phyloP scores from a whole-genome alignment of 1,140 invertebrate genomes.

The Bactericera cockerelli region DNA sequence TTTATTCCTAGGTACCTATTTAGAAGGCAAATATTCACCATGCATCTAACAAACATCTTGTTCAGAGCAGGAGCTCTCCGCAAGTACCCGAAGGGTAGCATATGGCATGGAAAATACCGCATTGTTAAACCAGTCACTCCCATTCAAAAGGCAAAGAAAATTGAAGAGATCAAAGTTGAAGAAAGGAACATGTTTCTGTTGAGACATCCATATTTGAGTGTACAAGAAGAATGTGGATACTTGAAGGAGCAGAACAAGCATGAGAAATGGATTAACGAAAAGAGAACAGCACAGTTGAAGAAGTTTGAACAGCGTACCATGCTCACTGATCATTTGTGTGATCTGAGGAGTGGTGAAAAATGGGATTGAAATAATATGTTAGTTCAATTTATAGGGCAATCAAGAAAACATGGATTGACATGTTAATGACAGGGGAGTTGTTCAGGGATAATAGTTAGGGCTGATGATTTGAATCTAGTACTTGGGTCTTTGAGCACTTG shows the following conservation, averaged over 20 bases:
- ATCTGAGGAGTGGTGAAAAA: background rate
- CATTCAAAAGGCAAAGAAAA: background rate
- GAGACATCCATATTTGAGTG: background rate
- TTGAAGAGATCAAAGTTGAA: background rate
- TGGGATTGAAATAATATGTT: no score
- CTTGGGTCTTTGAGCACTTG: no score
- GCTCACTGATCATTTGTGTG: slow-evolving; percentile 3
- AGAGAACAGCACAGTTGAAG: background rate
- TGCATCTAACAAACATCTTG: no score
- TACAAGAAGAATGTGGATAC: background rate
- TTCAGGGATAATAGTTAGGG: no score
- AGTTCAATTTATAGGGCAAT: no score
- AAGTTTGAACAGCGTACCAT: background rate
- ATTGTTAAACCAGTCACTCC: background rate
- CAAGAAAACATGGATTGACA: no score
- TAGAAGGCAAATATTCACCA: no score
- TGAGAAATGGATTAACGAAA: background rate
- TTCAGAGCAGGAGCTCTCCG: background rate
- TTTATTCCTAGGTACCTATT: no score
- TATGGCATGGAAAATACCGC: background rate
- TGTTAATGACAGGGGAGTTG: no score
- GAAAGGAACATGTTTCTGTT: slow-evolving; percentile 1
- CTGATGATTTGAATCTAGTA: no score
- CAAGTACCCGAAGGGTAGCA: background rate
- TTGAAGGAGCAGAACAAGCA: background rate